Conservation (phyloP, 1,140 invertebrate genomes). For the Euschistus heros region DNA sequence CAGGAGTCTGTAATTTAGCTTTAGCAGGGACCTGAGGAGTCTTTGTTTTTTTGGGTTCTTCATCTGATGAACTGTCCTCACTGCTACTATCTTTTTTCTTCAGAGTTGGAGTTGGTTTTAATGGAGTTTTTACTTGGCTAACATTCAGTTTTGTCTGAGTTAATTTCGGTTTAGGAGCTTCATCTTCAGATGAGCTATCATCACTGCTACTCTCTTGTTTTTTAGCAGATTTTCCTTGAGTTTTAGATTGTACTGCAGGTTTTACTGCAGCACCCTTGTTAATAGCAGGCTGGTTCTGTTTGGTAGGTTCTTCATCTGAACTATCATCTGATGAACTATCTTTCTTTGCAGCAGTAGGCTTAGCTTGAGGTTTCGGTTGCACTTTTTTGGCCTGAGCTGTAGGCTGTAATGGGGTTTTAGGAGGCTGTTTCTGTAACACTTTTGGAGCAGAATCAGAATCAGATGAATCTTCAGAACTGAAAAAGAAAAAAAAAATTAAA, state of each 20-base stretch:
- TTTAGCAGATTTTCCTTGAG: slow-evolving; percentile 7
- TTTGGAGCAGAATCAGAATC: slow-evolving; percentile 4
- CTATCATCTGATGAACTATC: slow-evolving; percentile 37
- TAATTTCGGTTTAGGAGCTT: slow-evolving; percentile 16
- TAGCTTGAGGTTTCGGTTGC: slow-evolving; percentile 24
- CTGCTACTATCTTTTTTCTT: not conserved
- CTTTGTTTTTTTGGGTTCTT: slow-evolving; percentile 1
- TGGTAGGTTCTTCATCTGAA: slow-evolving; percentile 33
- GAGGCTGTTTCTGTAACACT: not conserved
- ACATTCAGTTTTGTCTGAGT: not conserved
- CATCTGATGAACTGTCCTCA: slow-evolving; percentile 6
- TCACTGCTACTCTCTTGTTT: slow-evolving; percentile 11
- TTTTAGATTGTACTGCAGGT: slow-evolving; percentile 31
- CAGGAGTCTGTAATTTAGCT: not conserved
- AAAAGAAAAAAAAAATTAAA: slow-evolving; percentile 9
- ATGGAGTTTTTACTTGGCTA: no score
- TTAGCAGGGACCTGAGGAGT: no score
- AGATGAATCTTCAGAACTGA: slow-evolving; percentile 17
- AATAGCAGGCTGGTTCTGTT: not conserved
- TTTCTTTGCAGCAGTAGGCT: slow-evolving; percentile 34
- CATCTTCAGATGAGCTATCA: slow-evolving; percentile 33
- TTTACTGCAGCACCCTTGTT: not conserved
- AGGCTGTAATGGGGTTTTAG: slow-evolving; percentile 13
- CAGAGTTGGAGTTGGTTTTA: not conserved
- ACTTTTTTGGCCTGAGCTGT: not conserved